A percentile compares a stretch with the other conserved stretches of the same genome.
These are phyloP conservation scores for Serinus canaria DNA, from an alignment of 2,113 vertebrate species.

Conservation along the genomic window DNA sequence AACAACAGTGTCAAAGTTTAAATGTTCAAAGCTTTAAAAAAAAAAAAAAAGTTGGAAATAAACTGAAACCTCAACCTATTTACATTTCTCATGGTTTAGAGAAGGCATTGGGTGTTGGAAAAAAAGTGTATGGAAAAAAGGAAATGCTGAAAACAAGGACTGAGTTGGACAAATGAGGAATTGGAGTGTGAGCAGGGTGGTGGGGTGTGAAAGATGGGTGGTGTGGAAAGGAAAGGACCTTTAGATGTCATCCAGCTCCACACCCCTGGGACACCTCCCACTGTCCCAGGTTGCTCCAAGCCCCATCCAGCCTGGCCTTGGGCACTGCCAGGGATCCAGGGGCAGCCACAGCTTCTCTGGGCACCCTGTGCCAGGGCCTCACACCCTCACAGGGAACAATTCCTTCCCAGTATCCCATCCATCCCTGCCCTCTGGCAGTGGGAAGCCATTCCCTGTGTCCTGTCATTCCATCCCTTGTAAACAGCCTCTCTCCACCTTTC, in stretches of 20 bases:
- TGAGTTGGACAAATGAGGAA: background rate
- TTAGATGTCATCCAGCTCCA: rapidly evolving
- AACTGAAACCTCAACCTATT: background rate
- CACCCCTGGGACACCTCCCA: background rate
- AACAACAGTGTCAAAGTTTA: background rate
- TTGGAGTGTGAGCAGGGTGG: background rate
- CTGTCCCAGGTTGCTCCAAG: rapidly evolving
- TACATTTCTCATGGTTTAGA: background rate
- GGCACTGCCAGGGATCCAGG: background rate
- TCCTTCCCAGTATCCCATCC: background rate
- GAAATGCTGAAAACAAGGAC: background rate
- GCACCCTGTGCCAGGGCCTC: background rate
- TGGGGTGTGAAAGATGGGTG: background rate
- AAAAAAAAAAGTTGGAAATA: background rate
- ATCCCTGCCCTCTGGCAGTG: rapidly evolving
- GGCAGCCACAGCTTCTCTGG: background rate
- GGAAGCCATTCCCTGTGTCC: background rate
- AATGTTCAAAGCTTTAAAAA: background rate
- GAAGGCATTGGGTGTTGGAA: background rate
- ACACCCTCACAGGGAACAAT: background rate
- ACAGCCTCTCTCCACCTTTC: background rate
- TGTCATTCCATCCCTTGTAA: too few relatives aligned
- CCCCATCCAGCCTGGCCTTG: rapidly evolving
- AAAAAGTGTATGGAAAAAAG: background rate
- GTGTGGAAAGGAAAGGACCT: background rate